Evolutionary conservation across 2,797 vertebrate genomes (phyloP).

Genomic region (Cossypha dichroa): DNA sequence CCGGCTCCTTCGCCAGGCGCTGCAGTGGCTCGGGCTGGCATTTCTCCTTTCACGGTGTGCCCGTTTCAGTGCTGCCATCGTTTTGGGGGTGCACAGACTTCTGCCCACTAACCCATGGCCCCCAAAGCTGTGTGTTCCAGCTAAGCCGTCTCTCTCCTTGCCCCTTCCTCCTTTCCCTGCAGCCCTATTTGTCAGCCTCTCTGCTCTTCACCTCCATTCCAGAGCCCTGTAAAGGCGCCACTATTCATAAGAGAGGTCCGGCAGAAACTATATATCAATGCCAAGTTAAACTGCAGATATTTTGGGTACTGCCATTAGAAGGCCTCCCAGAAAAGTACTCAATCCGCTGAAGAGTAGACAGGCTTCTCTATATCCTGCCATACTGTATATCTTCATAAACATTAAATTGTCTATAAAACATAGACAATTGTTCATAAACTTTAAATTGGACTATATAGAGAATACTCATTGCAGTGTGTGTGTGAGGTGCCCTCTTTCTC

Average conservation of each 20-base stretch:
- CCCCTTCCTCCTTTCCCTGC: neutral
- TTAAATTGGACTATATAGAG: neutral
- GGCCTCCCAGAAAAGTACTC: neutral
- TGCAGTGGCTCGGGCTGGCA: neutral
- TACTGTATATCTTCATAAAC: accelerated
- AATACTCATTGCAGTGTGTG: accelerated
- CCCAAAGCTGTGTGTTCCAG: accelerated
- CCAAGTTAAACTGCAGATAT: neutral
- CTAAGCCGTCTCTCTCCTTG: too few relatives aligned
- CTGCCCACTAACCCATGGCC: accelerated
- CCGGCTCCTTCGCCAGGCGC: neutral
- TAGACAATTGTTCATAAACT: neutral
- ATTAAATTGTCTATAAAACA: neutral
- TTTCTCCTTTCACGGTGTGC: neutral
- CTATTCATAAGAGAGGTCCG: accelerated
- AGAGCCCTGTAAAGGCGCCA: neutral
- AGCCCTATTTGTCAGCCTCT: neutral
- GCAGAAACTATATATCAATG: accelerated
- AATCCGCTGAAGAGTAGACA: neutral
- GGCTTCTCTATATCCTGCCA: accelerated
- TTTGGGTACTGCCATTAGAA: neutral
- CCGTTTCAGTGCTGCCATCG: accelerated
- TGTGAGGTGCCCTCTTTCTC: neutral
- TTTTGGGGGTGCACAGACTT: accelerated
- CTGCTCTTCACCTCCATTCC: accelerated